Conservation (phyloP, 2,113 vertebrate species). For the Upupa epops region DNA sequence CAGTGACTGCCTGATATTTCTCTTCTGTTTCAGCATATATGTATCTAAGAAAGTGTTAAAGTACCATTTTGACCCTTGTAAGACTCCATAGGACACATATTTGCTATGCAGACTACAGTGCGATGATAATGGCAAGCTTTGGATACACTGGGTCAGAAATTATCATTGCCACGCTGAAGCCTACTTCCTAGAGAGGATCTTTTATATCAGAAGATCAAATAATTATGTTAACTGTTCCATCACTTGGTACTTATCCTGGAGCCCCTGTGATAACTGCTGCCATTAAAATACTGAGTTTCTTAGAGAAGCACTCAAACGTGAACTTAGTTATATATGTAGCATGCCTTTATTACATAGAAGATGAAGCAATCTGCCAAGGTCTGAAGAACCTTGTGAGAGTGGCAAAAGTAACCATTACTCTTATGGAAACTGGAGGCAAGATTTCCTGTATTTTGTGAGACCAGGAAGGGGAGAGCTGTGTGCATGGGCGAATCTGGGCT, state of each 20-base stretch:
- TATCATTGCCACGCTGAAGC: fast-evolving
- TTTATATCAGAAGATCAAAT: neutral
- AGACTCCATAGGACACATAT: fast-evolving
- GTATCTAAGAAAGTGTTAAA: neutral
- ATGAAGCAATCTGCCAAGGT: fast-evolving
- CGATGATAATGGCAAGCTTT: fast-evolving
- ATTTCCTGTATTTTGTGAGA: neutral
- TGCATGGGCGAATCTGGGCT: neutral
- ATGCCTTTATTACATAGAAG: fast-evolving
- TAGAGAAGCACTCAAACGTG: neutral
- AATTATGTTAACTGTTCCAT: neutral
- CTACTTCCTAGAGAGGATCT: neutral
- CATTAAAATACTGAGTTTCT: fast-evolving
- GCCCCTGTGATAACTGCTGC: fast-evolving
- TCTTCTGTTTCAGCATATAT: constrained; percentile 24
- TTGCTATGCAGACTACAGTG: neutral
- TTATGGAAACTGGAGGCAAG: neutral
- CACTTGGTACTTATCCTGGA: constrained; percentile 18
- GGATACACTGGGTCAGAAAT: neutral
- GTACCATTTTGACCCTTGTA: fast-evolving
- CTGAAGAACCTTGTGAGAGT: fast-evolving
- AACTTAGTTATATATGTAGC: fast-evolving
- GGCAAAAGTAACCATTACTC: fast-evolving
- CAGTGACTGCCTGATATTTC: neutral
- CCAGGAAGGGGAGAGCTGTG: neutral